Evolutionary conservation across 1,140 invertebrate genomes (phyloP), one percentile per base, ranked within the genome.

Genomic region (Panagrolaimus sp.): DNA sequence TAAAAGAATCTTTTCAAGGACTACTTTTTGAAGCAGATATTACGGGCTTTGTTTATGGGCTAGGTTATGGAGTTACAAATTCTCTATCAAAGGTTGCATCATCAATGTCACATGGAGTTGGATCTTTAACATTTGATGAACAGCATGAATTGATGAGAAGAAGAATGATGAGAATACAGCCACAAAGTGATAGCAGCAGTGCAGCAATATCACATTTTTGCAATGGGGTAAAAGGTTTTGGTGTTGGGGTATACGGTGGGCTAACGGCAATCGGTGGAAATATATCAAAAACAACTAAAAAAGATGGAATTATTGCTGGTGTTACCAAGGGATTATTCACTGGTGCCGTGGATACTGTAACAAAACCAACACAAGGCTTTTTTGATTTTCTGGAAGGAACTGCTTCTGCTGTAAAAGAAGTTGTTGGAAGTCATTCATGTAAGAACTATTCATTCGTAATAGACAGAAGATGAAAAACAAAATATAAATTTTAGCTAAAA

Each of bases 51-150:
- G 88, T 98, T 0, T 91, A 92, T 85, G 97, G 97, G 84, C 90
- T 98, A 9, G 92, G 95, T 0, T 94, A 98, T 84, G 96, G 95
- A 5, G 87, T 97, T 65, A 94, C 93, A 0, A 97, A 98, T 85
- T 94, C 93, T 0, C 90, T 95, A 5, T 95, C 94, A 2, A 98
- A 98, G 87, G 89, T 94, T 47, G 85, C 88, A 14, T 91, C 93
- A 79, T 91, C 92, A 0, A 82, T 97, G 67, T 93, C 92, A 0
- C 74, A 96, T 84, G 92, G 91, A 20, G 83, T 97, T 63, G 92
- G 92, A 42, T 87, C 89, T 62, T 89, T 93, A 0, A 84, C 87
- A 1, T 90, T 93, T 73, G 88, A 95, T 82, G 91, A 93, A 77
- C 89, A 93, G 71, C 89, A 91, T 74, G 92, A 96, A 84, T 90